A percentile compares a stretch with the other conserved stretches of the same genome.
Conservation (phyloP, 1,140 invertebrate species). For the Palaemon carinicauda region DNA sequence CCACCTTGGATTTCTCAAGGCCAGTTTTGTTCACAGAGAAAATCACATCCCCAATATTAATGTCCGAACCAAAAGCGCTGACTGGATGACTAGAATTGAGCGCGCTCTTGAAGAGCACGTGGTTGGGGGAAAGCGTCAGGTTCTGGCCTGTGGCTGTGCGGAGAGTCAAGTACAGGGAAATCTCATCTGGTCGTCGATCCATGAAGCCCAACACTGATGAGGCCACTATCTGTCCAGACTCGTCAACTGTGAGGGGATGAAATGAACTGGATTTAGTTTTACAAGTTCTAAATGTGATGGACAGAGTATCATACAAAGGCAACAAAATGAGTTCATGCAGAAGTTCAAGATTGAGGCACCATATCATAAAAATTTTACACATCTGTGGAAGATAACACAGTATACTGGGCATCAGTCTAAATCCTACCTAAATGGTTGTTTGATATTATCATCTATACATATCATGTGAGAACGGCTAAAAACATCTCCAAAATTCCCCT, state of each 20-base stretch:
- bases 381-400: too few species aligned
- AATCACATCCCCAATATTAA: slow-evolving; percentile 34
- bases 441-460: too few species aligned
- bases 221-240: slow-evolving; percentile 57
- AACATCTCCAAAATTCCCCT: too few species aligned
- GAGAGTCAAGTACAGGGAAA: slow-evolving; percentile 60
- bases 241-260: slow-evolving; percentile 4
- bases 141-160: slow-evolving; percentile 38
- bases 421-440: too few species aligned
- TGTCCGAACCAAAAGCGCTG: slow-evolving; percentile 30
- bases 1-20: slow-evolving; percentile 6
- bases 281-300: too few species aligned
- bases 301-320: not conserved
- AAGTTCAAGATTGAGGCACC: too few species aligned
- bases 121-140: slow-evolving; percentile 52
- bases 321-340: too few species aligned
- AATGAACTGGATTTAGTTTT: too few species aligned
- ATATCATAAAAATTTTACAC: too few species aligned
- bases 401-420: too few species aligned
- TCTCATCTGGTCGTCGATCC: slow-evolving; percentile 51
- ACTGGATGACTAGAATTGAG: slow-evolving; percentile 13
- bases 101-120: slow-evolving; percentile 31
- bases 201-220: slow-evolving; percentile 60
- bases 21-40: slow-evolving; percentile 24
- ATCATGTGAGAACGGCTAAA: too few species aligned